phyloP scores from a whole-genome alignment of 2,113 vertebrate species.

The Rhinolophus ferrumequinum region DNA sequence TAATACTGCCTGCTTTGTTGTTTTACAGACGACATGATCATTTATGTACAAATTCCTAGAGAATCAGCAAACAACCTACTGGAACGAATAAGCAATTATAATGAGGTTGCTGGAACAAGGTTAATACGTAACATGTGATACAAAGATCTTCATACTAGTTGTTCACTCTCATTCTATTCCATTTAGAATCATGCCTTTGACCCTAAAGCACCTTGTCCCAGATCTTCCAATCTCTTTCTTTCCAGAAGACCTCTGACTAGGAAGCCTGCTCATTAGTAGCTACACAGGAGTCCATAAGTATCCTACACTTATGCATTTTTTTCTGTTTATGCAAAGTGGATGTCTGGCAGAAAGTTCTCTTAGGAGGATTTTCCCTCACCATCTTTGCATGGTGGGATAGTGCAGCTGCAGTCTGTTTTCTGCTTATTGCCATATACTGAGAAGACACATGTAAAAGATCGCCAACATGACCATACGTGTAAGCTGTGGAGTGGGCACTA shows the following conservation, averaged over 20 bases:
- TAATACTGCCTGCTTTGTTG: background rate
- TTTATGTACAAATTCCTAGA: background rate
- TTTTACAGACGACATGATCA: background rate
- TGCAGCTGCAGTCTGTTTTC: background rate
- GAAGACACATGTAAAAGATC: background rate
- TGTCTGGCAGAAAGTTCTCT: background rate
- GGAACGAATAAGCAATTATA: background rate
- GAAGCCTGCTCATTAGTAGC: background rate
- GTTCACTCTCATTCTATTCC: background rate
- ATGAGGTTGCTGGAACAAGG: too few species aligned
- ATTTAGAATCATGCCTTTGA: background rate
- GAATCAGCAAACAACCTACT: background rate
- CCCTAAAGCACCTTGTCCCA: background rate
- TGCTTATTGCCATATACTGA: background rate
- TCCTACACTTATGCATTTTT: background rate
- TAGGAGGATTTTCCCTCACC: background rate
- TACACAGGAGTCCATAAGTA: background rate
- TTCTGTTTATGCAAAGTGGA: background rate
- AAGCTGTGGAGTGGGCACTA: too few species aligned
- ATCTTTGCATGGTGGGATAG: too few species aligned
- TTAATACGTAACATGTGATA: background rate
- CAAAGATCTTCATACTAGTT: background rate
- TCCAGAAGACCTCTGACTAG: background rate
- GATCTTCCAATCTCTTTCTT: background rate
- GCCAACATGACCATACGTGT: background rate